A percentile compares a stretch with the other conserved stretches of the same genome.
Evolutionary conservation across 2,888 invertebrate species (phyloP).

Genomic region (Chironomus riparius): DNA sequence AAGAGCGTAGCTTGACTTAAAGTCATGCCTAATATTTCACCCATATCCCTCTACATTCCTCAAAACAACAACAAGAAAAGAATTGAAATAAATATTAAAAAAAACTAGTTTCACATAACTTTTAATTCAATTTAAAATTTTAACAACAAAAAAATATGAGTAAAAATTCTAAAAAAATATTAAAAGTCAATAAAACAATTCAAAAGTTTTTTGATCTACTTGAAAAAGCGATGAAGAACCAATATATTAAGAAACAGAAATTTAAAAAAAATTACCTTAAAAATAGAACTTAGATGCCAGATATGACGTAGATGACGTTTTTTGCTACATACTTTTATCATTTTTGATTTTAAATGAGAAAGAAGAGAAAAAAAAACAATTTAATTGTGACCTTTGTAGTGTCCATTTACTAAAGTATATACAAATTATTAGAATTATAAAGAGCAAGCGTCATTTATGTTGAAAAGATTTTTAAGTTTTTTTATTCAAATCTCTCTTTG

Average conservation of each 20-base stretch:
- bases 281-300: background rate
- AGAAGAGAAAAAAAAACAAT: background rate
- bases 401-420: background rate
- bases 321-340: background rate
- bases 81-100: no score
- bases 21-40: no score
- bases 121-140: background rate
- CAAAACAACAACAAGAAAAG: no score
- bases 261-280: background rate
- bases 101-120: background rate
- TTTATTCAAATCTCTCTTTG: background rate
- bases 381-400: slow-evolving; percentile 2
- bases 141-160: background rate
- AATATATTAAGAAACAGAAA: background rate
- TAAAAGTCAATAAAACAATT: background rate
- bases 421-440: background rate
- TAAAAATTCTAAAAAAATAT: background rate
- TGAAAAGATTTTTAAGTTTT: background rate
- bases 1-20: no score
- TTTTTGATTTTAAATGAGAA: background rate
- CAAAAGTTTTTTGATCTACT: slow-evolving; percentile 1
- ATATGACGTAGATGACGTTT: background rate
- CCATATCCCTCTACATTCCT: no score
- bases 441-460: slow-evolving; percentile 17
- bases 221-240: background rate